Evolutionary conservation across 2,888 invertebrate species (phyloP), one percentile per base, ranked within the genome.

Genomic region (Drosophila villosipedis): DNA sequence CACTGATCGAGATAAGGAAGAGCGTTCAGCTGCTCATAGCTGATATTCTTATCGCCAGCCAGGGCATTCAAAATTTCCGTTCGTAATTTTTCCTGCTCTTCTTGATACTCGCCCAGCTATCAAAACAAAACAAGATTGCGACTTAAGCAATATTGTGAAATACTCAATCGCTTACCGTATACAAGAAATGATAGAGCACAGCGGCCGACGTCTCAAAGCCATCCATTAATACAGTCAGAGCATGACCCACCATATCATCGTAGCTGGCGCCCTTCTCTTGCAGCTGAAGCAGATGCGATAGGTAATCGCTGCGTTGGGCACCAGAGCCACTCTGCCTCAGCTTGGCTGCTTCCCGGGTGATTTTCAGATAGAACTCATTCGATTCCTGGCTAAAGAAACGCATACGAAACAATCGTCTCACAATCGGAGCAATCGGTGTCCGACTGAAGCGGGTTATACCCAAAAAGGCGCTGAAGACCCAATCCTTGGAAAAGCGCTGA

Each of bases 351-450:
- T 92, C 87, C 5, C 71, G 73, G 7, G 90, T 89, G 4, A 92
- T 71, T n/a, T 80, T 68, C 14, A 76, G 68, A 41, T 91, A 92
- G 70, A 92, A 93, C 0, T 68, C 60, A 55, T 91, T 97, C 90
- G 98, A 98, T 5, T 95, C 95, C 0, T 92, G 94, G 4, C 76
- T 68, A 10, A 83, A 87, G 43, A 92, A 79, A 0, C 89, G 85
- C 76, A 91, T 61, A 3, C 71, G 54, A 5, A 82, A 39, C 35
- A 83, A 25, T 35, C 66, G 71, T 0, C 78, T 74, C 16, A 89
- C 3, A 7, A 78, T 60, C 3, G 87, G 73, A 3, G 89, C 88
- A 30, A 90, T 80, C 4, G 84, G 6, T 0, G 84, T 68, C 7
- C 67, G 62, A 33, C 78, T 80, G 50, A 89, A 90, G 0, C 25